phyloP scores from a whole-genome alignment of 2,113 vertebrate genomes.

The Plestiodon gilberti region DNA sequence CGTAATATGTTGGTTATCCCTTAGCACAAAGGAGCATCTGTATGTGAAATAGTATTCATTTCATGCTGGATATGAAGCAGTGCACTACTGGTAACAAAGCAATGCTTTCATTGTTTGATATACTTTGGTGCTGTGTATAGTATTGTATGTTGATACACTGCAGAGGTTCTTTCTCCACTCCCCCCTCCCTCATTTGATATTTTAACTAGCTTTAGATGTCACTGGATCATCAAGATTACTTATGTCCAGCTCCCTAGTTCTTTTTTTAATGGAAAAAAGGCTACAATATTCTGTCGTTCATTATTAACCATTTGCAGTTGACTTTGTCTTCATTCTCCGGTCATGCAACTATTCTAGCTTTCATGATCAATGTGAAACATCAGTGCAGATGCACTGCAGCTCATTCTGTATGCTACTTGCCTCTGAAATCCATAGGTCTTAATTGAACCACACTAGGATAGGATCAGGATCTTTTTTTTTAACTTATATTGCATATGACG shows the following conservation, averaged over 20 bases:
- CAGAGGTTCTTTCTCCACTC: slow-evolving; percentile 51
- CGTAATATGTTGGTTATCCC: slow-evolving; percentile 66
- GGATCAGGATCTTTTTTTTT: slow-evolving; percentile 9
- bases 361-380: slow-evolving; percentile 1
- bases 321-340: slow-evolving; percentile 11
- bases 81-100: slow-evolving; percentile 65
- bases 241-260: slow-evolving; percentile 30
- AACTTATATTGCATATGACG: slow-evolving; percentile 6
- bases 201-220: slow-evolving; percentile 73
- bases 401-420: slow-evolving; percentile 8
- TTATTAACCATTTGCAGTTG: not conserved
- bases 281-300: slow-evolving; percentile 34
- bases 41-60: slow-evolving; percentile 73
- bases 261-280: slow-evolving; percentile 2
- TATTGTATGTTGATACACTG: slow-evolving; percentile 66
- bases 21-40: slow-evolving; percentile 71
- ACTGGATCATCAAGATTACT: slow-evolving; percentile 46
- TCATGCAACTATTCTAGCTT: not conserved
- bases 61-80: slow-evolving; percentile 71
- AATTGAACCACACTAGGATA: not conserved
- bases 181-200: slow-evolving; percentile 53
- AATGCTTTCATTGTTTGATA: slow-evolving; percentile 67
- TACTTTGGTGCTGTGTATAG: slow-evolving; percentile 78
- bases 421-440: slow-evolving; percentile 31
- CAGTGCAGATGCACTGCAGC: slow-evolving; percentile 5